Percentiles rank a stretch among this genome's conserved stretches.
These are phyloP conservation scores for Sylvilagus bachmani DNA, from an alignment of 2,113 vertebrate genomes.

Conservation along the genomic window DNA sequence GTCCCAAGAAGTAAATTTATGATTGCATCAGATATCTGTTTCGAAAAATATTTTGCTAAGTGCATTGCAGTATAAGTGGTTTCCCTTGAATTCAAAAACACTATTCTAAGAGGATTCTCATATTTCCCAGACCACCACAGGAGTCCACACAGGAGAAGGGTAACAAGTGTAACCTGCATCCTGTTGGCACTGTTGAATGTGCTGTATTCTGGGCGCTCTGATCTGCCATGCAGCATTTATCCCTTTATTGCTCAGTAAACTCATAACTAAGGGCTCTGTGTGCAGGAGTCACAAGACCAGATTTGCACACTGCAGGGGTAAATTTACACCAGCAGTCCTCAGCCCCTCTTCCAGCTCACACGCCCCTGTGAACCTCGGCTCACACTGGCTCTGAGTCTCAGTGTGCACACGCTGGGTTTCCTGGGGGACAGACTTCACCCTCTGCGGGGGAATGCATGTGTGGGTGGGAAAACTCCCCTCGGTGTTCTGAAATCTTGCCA, in stretches of 20 bases:
- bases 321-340: not conserved
- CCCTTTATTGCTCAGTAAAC: not conserved
- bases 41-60: constrained; percentile 42
- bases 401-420: not conserved
- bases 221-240: not conserved
- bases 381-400: not conserved
- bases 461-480: not conserved
- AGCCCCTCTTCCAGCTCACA: not conserved
- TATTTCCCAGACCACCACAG: not conserved
- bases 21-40: not conserved
- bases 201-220: not conserved
- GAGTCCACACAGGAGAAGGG: not conserved
- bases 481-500: not conserved
- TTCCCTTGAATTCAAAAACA: constrained; percentile 9
- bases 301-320: not conserved
- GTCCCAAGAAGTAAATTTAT: not conserved
- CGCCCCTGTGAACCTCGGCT: not conserved
- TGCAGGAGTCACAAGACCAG: not conserved
- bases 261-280: not conserved
- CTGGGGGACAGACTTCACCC: not conserved
- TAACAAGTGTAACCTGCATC: not conserved
- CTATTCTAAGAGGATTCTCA: not conserved
- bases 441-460: not conserved
- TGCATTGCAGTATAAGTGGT: not conserved
- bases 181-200: not conserved